Evolutionary conservation across 1,140 invertebrate genomes (phyloP), one percentile per base, ranked within the genome.

Genomic region (Armadillidium nasatum): DNA sequence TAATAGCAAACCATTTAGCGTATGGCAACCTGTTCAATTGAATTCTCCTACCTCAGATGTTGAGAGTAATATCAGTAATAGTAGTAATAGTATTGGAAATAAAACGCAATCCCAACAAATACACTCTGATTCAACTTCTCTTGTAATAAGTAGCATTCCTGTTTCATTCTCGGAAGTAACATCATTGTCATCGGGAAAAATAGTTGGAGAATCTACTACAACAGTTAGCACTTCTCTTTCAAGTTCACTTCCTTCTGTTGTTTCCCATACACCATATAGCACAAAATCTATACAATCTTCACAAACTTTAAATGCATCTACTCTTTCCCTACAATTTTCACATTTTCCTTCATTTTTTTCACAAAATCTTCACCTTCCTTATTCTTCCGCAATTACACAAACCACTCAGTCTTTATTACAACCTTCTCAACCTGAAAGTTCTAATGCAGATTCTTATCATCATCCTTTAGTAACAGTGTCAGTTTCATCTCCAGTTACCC

Each of bases 351-450:
- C 50, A 4, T 60, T 15, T 60, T 60, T 60, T 60, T 60, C 50
- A 15, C 50, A 60, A 19, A 60, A 60, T 60, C 50, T 60, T 60
- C 50, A 60, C 7, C 50, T 60, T 60, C 50, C 50, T 60, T 60
- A 60, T 60, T 60, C 50, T 3, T 60, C 50, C 3, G 0, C 11
- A 2, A 19, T 60, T 4, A 60, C 50, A 60, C 50, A 60, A 7
- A 60, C 50, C 4, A 60, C 50, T 2, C 50, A 60, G 50, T 60
- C 19, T 19, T 60, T 60, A 60, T 60, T 33, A 6, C 33, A 33
- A 60, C 50, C 50, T 60, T 60, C 50, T 1, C 50, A 15, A 19
- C 50, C 50, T 60, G 11, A 19, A 15, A 60, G 11, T 19, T 60
- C 50, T 33, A 33, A 33, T 1, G 33, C 6, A 2, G 19, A 19